Evolutionary conservation across 1,140 invertebrate genomes (phyloP).

Genomic region (Coptotermes formosanus): DNA sequence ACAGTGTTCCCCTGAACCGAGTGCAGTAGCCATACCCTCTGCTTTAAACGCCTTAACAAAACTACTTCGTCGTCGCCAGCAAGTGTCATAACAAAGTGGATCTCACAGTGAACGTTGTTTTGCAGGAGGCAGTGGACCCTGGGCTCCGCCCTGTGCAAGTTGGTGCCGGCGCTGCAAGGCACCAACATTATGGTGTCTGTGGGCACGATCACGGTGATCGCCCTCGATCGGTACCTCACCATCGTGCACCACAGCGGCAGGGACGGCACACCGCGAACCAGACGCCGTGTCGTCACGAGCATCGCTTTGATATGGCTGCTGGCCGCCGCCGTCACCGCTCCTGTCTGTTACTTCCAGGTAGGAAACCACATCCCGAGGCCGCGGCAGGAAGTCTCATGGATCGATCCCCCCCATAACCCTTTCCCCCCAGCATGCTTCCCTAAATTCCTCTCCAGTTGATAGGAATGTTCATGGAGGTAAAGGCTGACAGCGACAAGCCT

Average conservation of each 20-base stretch:
- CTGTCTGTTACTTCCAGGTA: constrained; percentile 50
- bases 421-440: neutral
- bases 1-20: too few relatives aligned
- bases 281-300: constrained; percentile 47
- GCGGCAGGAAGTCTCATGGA: neutral
- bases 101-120: neutral
- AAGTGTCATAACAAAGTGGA: too few relatives aligned
- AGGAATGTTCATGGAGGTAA: too few relatives aligned
- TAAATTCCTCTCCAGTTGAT: neutral
- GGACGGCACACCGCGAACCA: constrained; percentile 32
- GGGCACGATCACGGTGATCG: constrained; percentile 60
- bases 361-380: neutral
- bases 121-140: constrained; percentile 44
- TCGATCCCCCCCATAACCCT: neutral
- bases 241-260: constrained; percentile 50
- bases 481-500: too few relatives aligned
- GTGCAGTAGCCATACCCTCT: too few relatives aligned
- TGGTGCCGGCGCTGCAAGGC: constrained; percentile 56
- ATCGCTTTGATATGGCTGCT: constrained; percentile 56
- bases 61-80: too few relatives aligned
- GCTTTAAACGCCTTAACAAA: too few relatives aligned
- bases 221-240: constrained; percentile 58
- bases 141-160: constrained; percentile 54
- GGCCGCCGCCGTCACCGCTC: constrained; percentile 52
- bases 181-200: constrained; percentile 62